Evolutionary conservation across 2,888 invertebrate species (phyloP).

Genomic region (Calameuta idolon): DNA sequence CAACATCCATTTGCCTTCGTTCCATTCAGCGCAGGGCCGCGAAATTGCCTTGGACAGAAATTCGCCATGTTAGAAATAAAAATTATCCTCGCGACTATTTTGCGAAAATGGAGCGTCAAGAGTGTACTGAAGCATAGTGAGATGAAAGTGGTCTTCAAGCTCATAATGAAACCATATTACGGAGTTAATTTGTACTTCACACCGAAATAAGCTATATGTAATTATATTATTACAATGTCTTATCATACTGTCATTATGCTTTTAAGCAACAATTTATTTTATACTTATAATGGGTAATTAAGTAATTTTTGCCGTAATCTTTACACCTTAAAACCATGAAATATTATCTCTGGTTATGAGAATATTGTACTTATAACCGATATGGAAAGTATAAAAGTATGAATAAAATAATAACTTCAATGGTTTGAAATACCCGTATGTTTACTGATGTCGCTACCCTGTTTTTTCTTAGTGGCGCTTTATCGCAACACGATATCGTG

Average conservation of each 20-base stretch:
- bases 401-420: background rate
- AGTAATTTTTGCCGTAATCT: no score
- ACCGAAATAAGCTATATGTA: background rate
- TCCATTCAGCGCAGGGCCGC: slow-evolving; percentile 58
- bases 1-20: slow-evolving; percentile 55
- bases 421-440: background rate
- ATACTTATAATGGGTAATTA: no score
- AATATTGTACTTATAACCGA: no score
- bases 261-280: no score
- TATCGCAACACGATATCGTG: background rate
- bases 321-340: no score
- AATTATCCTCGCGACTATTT: slow-evolving; percentile 38
- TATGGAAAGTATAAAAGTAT: background rate
- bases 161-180: slow-evolving; percentile 42
- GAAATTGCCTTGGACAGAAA: slow-evolving; percentile 58
- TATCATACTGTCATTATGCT: no score
- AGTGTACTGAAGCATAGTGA: slow-evolving; percentile 39
- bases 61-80: slow-evolving; percentile 49
- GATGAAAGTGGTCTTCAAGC: slow-evolving; percentile 33
- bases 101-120: slow-evolving; percentile 47
- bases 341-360: no score
- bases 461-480: background rate
- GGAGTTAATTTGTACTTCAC: slow-evolving; percentile 7
- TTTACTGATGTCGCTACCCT: background rate
- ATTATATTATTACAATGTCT: no score